A percentile compares a stretch with the other conserved stretches of the same genome.
These are phyloP conservation scores for Pan troglodytes DNA, from an alignment of 2,113 vertebrate species.

Conservation along the genomic window DNA sequence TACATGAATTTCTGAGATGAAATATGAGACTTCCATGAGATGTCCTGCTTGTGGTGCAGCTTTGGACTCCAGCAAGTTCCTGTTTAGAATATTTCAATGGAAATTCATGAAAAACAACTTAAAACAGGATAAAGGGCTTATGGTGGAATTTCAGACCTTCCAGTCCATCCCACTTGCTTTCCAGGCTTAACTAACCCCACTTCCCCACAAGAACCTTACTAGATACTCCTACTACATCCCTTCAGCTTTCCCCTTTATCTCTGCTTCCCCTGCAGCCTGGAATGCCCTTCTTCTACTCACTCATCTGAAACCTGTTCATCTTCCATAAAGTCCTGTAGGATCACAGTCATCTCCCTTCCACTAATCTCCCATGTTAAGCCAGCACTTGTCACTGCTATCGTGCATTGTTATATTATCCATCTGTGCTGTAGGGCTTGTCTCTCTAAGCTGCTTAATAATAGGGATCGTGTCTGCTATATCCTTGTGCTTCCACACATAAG, in stretches of 20 bases:
- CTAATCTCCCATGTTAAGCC: neutral
- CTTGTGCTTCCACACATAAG: neutral
- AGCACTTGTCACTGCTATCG: neutral
- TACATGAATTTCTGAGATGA: slow-evolving; percentile 13
- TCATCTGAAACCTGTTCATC: neutral
- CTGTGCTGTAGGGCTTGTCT: neutral
- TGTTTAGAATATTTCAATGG: neutral
- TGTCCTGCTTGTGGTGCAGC: neutral
- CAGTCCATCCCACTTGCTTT: neutral
- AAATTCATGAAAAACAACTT: slow-evolving; percentile 10
- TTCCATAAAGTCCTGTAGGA: neutral
- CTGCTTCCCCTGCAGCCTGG: neutral
- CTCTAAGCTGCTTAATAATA: neutral
- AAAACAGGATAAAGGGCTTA: slow-evolving; percentile 46
- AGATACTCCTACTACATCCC: neutral
- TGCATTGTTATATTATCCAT: fast-evolving
- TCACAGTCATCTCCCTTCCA: neutral
- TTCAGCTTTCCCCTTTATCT: neutral
- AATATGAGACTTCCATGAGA: neutral
- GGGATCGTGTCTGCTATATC: fast-evolving
- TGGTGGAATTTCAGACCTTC: slow-evolving; percentile 11
- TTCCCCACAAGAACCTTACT: neutral
- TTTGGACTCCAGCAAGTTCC: neutral
- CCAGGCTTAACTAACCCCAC: neutral
- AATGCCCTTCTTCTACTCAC: neutral